Evolutionary conservation across 2,888 invertebrate species (phyloP), one percentile per base, ranked within the genome.

Genomic region (Rosalia funebris): DNA sequence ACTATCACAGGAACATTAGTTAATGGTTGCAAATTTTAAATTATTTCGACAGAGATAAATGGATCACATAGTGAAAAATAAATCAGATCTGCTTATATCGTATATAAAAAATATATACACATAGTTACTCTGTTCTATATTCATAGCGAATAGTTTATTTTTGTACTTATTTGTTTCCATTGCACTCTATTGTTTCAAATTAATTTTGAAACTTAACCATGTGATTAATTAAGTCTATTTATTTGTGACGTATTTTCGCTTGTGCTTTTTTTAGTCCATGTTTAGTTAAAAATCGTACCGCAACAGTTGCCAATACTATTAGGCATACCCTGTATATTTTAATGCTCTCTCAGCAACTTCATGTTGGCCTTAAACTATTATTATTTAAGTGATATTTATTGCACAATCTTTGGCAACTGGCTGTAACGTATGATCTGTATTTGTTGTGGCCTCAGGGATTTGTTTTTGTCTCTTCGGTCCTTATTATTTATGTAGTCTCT

Each of bases 361-460:
- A n/a, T n/a, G n/a, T n/a, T n/a, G n/a, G n/a, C n/a, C n/a, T n/a
- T n/a, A n/a, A n/a, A n/a, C n/a, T n/a, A n/a, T n/a, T n/a, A n/a
- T n/a, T n/a, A n/a, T n/a, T n/a, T n/a, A n/a, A n/a, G n/a, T n/a
- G n/a, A n/a, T n/a, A n/a, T n/a, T n/a, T n/a, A n/a, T n/a, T n/a
- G n/a, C n/a, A n/a, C n/a, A n/a, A n/a, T n/a, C n/a, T n/a, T n/a
- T n/a, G n/a, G n/a, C n/a, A n/a, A n/a, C n/a, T n/a, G n/a, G n/a
- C n/a, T 25, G 7, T 25, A 25, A 25, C 7, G 7, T 25, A 7
- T 34, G 34, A 34, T n/a, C 34, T 34, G 5, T 10, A n/a, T 39
- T 37, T 37, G 16, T 47, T 50, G 25, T 50, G 25, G 11, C 50
- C n/a, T 50, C 50, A 39, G 50, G 50, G 50, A 50, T 20, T 14